A percentile compares a stretch with the other conserved stretches of the same genome.
Conservation (phyloP, 2,797 vertebrate genomes). For the Passerculus sandwichensis region DNA sequence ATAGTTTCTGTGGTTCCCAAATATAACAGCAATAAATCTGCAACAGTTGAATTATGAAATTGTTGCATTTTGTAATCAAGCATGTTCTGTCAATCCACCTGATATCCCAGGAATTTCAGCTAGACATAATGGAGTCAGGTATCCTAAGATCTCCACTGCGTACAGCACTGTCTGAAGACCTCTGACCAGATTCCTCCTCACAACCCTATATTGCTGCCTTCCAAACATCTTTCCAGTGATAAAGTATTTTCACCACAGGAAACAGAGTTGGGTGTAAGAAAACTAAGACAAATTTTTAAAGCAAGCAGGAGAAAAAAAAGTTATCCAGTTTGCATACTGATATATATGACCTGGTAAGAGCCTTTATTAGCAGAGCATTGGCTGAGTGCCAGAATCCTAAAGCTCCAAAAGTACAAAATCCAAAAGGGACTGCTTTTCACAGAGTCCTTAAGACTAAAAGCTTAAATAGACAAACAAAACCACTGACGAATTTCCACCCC, state of each 20-base stretch:
- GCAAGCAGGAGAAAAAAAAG: background rate
- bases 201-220: background rate
- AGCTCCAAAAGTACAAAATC: background rate
- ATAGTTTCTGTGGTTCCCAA: background rate
- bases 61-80: background rate
- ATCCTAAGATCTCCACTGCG: background rate
- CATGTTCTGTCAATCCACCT: background rate
- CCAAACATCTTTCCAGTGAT: background rate
- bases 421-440: background rate
- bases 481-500: rapidly evolving
- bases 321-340: background rate
- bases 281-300: background rate
- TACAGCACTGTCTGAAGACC: background rate
- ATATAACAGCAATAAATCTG: background rate
- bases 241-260: background rate
- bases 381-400: background rate
- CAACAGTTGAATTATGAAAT: background rate
- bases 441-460: background rate
- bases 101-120: background rate
- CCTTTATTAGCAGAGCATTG: background rate
- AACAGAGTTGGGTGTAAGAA: background rate
- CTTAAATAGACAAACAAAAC: background rate
- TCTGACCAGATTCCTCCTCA: background rate
- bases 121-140: background rate
- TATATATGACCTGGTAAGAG: background rate